These are phyloP conservation scores for Colostygia pectinataria DNA, from an alignment of 2,888 invertebrate species.

Conservation along the genomic window DNA sequence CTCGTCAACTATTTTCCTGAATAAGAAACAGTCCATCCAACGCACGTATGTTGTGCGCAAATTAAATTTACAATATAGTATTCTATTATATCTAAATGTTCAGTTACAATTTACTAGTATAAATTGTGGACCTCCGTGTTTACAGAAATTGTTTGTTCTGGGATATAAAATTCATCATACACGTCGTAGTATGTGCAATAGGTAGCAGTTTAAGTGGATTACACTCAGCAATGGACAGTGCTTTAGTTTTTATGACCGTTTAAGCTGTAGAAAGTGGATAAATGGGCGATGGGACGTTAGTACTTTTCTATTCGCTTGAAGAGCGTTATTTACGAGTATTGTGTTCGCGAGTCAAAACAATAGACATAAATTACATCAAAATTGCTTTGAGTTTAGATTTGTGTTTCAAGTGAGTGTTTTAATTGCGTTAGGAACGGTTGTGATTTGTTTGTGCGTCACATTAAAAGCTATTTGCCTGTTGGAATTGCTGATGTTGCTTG, in stretches of 20 bases:
- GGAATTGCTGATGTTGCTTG: conserved; percentile 2
- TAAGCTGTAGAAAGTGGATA: conserved; percentile 51
- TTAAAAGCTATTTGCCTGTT: conserved; percentile 5
- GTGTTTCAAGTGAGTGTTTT: conserved; percentile 27
- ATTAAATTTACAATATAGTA: too few species aligned
- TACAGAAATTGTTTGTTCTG: conserved; percentile 36
- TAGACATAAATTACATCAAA: conserved; percentile 37
- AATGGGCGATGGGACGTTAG: conserved; percentile 56
- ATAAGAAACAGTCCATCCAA: too few species aligned
- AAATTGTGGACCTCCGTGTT: too few species aligned
- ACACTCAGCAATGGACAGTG: conserved; percentile 59
- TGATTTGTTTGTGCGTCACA: conserved; percentile 22
- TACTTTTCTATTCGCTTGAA: conserved; percentile 50
- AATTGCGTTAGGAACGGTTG: conserved; percentile 23
- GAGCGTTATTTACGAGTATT: conserved; percentile 55
- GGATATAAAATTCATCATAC: conserved; percentile 48
- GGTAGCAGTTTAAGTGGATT: conserved; percentile 59
- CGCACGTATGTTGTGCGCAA: too few species aligned
- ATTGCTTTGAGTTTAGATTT: conserved; percentile 35
- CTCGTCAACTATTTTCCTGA: background rate
- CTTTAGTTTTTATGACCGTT: conserved; percentile 63
- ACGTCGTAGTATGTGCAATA: conserved; percentile 47
- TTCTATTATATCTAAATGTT: too few species aligned
- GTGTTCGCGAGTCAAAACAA: conserved; percentile 43
- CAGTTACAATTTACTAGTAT: too few species aligned